Base-by-base conservation (phyloP, 2,797 vertebrate genomes). In the Clarias platycephalus region DNA sequence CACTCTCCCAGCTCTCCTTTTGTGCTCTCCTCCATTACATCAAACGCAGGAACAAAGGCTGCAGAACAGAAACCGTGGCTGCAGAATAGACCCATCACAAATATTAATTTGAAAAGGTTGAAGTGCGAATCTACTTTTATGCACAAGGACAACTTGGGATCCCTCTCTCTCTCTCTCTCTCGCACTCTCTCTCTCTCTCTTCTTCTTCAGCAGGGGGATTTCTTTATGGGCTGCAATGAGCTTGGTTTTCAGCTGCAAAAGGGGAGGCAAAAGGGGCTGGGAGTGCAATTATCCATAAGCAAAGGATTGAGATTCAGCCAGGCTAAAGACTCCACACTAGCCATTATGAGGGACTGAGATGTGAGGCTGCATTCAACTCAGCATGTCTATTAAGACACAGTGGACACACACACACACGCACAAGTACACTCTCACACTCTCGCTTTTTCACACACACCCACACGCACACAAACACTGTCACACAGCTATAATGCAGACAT, bases 51-150 rank as follows among this genome's bases (percentile, higher is more conserved):
- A 98, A 99, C 97, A 99, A 99, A 99, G 88, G 97, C 95, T 95
- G 91, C 96, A 96, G 97, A 98, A 98, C 96, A 98, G 97, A 98
- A 98, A 97, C 98, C 97, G 95, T 92, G 95, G 96, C 96, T 95
- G 95, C 96, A 97, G 97, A 99, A 99, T 97, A 97, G 97, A 97
- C 95, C 97, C 97, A 99, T 98, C 97, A 97, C 97, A 99, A 99
- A 99, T 99, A 99, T 99, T 99, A 98, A 99, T 99, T 98, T 99
- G 97, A 99, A 99, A 99, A 99, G 97, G 97, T 99, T 98, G 96
- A 97, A 98, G 97, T 97, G 97, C 96, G 97, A 98, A 97, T 99
- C 97, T 98, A 98, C 98, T 98, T 99, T 98, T 98, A 98, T 99
- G 97, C 96, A 98, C 96, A 98, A 99, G 97, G 97, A 99, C 97